Base-by-base conservation (phyloP, 2,888 invertebrate species). In the Euproctis similis region DNA sequence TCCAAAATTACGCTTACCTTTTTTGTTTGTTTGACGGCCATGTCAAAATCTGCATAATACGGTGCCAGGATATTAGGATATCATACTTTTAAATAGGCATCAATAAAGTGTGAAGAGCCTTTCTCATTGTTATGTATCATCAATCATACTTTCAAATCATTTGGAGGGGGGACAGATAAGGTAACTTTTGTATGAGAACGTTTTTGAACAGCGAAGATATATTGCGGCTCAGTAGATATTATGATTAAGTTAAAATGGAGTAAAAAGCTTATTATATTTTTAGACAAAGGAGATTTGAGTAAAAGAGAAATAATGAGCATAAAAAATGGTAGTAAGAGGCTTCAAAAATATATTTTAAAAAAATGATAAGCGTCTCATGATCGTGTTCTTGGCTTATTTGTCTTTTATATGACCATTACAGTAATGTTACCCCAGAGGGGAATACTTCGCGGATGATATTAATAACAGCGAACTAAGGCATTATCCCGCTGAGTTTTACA, bases 61-160 rank as follows among this genome's bases (percentile, higher is more conserved):
- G n/a, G n/a, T n/a, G n/a, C n/a, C n/a, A n/a, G n/a, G n/a, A n/a
- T n/a, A n/a, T n/a, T n/a, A n/a, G n/a, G n/a, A n/a, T n/a, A n/a
- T n/a, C n/a, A n/a, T n/a, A n/a, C n/a, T n/a, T n/a, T n/a, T n/a
- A n/a, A n/a, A n/a, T n/a, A n/a, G n/a, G n/a, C n/a, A n/a, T n/a
- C n/a, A n/a, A n/a, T n/a, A n/a, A n/a, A n/a, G n/a, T n/a, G n/a
- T n/a, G n/a, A n/a, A n/a, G n/a, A n/a, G n/a, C n/a, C n/a, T n/a
- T 14, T 57, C 60, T 60, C 50, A 53, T 59, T 60, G 48, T 54
- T 52, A 56, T 53, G 56, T 51, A 52, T 56, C 66, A 68, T 70
- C 66, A 69, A 70, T 70, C 67, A 67, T 65, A 63, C 63, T 69
- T 63, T 67, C 55, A 64, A 67, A 63, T 66, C 51, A 60, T 62